Evolutionary conservation across 2,888 invertebrate species (phyloP).

Genomic region (Podotricha telesiphe): DNA sequence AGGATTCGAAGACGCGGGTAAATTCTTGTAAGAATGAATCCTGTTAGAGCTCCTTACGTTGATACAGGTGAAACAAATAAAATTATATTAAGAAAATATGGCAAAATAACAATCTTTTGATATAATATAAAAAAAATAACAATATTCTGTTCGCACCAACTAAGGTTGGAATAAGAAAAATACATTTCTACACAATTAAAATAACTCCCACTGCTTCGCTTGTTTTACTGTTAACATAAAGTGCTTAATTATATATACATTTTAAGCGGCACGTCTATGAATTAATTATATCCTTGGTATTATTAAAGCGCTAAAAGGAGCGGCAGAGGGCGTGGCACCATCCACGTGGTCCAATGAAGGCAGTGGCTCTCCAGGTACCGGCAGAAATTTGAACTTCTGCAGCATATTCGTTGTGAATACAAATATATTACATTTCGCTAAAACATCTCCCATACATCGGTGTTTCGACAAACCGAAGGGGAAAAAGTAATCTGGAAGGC

Average conservation of each 20-base stretch:
- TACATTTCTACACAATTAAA: background rate
- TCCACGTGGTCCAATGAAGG: conserved; percentile 88
- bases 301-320: conserved; percentile 87
- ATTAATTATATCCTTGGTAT: conserved; percentile 66
- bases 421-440: conserved; percentile 91
- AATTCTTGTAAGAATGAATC: too few relatives aligned
- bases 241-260: conserved; percentile 6
- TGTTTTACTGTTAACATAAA: background rate
- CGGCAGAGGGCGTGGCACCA: conserved; percentile 90
- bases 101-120: too few relatives aligned
- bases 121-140: too few relatives aligned
- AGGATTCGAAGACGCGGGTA: too few relatives aligned
- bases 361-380: conserved; percentile 85
- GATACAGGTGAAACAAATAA: too few relatives aligned
- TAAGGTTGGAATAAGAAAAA: background rate
- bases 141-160: background rate
- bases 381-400: conserved; percentile 88
- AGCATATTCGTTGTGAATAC: conserved; percentile 88
- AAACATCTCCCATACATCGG: conserved; percentile 90
- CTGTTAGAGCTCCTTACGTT: too few relatives aligned
- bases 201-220: background rate
- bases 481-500: conserved; percentile 87
- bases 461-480: conserved; percentile 92
- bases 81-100: too few relatives aligned
- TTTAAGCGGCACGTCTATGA: background rate